Conservation (phyloP, 1,140 invertebrate genomes). For the Ceratosolen fusciceps region DNA sequence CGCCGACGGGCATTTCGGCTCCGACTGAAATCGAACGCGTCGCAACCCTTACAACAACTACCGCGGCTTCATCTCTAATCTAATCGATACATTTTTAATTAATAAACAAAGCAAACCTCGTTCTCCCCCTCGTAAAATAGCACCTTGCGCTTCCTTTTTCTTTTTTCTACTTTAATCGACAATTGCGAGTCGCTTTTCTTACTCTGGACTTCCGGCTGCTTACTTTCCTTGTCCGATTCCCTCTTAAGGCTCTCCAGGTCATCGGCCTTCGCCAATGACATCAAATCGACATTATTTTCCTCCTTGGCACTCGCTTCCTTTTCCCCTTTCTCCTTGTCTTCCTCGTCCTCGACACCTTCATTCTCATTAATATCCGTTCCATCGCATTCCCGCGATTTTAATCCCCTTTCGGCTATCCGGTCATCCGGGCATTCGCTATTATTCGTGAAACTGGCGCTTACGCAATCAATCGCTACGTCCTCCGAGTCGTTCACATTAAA, state of each 20-base stretch:
- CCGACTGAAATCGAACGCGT: too few relatives aligned
- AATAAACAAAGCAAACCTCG: conserved; percentile 10
- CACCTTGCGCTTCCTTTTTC: conserved; percentile 27
- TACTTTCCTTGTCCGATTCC: background rate
- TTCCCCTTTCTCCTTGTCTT: conserved; percentile 37
- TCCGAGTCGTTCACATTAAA: background rate
- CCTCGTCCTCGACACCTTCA: conserved; percentile 8
- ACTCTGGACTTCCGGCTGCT: conserved; percentile 1
- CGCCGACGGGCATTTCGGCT: background rate
- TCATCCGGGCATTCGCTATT: background rate
- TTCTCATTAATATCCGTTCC: background rate
- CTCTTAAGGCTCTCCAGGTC: background rate
- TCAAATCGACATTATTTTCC: background rate
- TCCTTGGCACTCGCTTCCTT: background rate
- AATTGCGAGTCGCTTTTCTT: background rate
- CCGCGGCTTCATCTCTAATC: too few relatives aligned
- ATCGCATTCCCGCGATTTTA: background rate
- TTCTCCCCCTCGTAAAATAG: background rate
- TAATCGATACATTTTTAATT: too few relatives aligned
- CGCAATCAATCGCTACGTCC: background rate
- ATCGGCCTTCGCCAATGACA: background rate
- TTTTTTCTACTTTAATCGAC: background rate
- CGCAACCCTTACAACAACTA: too few relatives aligned
- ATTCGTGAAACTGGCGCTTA: background rate
- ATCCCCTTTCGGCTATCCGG: background rate